Evolutionary conservation across 2,888 invertebrate species (phyloP).

Genomic region (Hecatera dysodea): DNA sequence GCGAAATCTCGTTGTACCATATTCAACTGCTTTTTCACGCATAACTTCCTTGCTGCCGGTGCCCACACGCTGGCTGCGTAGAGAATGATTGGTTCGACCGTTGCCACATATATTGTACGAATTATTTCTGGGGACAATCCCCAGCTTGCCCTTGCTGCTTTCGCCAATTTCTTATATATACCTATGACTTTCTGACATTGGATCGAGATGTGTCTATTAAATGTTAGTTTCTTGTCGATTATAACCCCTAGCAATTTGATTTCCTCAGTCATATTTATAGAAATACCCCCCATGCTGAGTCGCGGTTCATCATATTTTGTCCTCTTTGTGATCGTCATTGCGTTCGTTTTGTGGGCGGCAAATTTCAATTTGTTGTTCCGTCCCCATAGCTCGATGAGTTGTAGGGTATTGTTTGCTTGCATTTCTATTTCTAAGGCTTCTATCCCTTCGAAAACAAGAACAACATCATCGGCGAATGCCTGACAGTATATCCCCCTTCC

Average conservation of each 20-base stretch:
- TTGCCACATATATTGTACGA: not conserved
- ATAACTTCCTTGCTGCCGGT: not conserved
- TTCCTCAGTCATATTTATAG: not conserved
- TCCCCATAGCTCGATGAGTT: too few species aligned
- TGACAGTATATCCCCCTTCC: too few species aligned
- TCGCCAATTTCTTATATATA: not conserved
- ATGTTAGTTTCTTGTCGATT: not conserved
- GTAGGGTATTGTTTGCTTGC: too few species aligned
- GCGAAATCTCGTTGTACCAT: not conserved
- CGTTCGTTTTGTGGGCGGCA: too few species aligned
- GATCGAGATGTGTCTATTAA: not conserved
- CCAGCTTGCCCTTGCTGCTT: conserved; percentile 3
- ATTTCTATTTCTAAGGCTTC: too few species aligned
- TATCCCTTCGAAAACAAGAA: too few species aligned
- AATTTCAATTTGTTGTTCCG: too few species aligned
- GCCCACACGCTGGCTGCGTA: conserved; percentile 15
- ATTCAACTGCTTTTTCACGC: not conserved
- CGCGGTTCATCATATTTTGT: not conserved
- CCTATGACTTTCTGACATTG: not conserved
- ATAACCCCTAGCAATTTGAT: not conserved
- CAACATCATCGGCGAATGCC: too few species aligned
- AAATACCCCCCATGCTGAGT: not conserved
- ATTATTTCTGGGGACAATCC: conserved; percentile 16
- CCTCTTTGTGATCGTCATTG: not conserved
- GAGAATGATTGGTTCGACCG: not conserved